Base-by-base conservation (phyloP, 2,888 invertebrate species). In the Ceriagrion tenellum region DNA sequence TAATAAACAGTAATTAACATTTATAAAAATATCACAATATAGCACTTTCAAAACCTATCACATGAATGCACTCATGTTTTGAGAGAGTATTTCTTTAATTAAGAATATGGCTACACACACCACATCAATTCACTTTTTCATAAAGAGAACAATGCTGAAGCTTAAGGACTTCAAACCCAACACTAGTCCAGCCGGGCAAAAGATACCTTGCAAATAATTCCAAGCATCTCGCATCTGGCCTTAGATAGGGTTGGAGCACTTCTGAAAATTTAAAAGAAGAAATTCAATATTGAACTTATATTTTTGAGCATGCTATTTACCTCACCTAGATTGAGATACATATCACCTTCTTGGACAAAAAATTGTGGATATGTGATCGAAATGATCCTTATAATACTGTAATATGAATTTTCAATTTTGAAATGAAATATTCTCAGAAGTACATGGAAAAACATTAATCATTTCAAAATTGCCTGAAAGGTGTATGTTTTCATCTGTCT, bases 151-250 rank as follows among this genome's bases (percentile, higher is more conserved):
- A 97, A 96, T 98, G 98, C 97, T 99, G 99, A 96, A 99, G 98
- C 96, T 98, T 98, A 35, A 99, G 96, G 18, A 99, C 99, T 97
- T 99, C 99, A 96, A 98, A 98, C 0, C 99, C 99, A 96, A 98
- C 98, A 96, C 99, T 99, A 0, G 98, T 98, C 97, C 98, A 99
- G 55, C 98, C 97, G 0, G 99, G 98, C 95, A 98, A 97, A 47
- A 99, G 97, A 97, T 99, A 99, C 96, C 99, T 97, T 0, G 99
- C 99, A 97, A 99, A 99, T 95, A 99, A 97, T 97, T 99, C 99
- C 96, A 99, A 97, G 96, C 98, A 98, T 95, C 97, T 97, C 8
- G 98, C 97, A 55, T 97, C 97, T 89, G 97, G 96, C 30, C 97
- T 97, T 12, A 98, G 96, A 96, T 97, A 98, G 0, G 97, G 96